Percentiles rank a stretch among this genome's conserved stretches.
Evolutionary conservation across 1,140 invertebrate species (phyloP).

Genomic region (Gryon sp.): DNA sequence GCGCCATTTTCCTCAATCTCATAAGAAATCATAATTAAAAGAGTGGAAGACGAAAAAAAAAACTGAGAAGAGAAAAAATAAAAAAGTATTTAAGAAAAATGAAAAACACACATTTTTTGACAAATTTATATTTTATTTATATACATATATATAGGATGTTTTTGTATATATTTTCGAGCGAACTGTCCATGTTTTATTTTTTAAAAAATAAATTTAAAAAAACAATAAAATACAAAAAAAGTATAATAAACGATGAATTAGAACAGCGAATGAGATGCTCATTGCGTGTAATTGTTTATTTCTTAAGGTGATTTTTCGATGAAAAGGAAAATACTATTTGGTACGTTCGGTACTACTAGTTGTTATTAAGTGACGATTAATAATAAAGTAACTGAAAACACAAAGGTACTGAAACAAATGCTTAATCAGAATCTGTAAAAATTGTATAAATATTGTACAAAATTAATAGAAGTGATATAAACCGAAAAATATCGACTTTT

Average conservation of each 20-base stretch:
- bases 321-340: too few species aligned
- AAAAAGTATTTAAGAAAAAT: background rate
- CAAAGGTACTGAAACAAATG: too few species aligned
- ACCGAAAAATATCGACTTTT: slow-evolving; percentile 3
- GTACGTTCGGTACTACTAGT: slow-evolving; percentile 59
- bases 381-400: slow-evolving; percentile 49
- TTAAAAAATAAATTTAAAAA: slow-evolving; percentile 6
- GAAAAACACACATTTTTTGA: slow-evolving; percentile 19
- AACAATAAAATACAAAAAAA: too few species aligned
- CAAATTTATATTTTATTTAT: slow-evolving; percentile 54
- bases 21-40: too few species aligned
- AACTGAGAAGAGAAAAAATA: background rate
- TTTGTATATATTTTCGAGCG: slow-evolving; percentile 47
- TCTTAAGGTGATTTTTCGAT: slow-evolving; percentile 50
- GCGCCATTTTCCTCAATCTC: too few species aligned
- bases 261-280: slow-evolving; percentile 33
- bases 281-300: slow-evolving; percentile 47
- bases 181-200: slow-evolving; percentile 25
- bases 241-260: slow-evolving; percentile 25
- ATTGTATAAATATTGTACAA: slow-evolving; percentile 73
- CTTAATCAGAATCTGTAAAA: slow-evolving; percentile 69
- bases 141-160: slow-evolving; percentile 25
- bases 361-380: slow-evolving; percentile 61
- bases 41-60: too few species aligned
- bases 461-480: slow-evolving; percentile 73